Base-by-base conservation (phyloP, 30 jellyfish, hydroid and myxozoan genomes). In the Cassiopea xamachana region DNA sequence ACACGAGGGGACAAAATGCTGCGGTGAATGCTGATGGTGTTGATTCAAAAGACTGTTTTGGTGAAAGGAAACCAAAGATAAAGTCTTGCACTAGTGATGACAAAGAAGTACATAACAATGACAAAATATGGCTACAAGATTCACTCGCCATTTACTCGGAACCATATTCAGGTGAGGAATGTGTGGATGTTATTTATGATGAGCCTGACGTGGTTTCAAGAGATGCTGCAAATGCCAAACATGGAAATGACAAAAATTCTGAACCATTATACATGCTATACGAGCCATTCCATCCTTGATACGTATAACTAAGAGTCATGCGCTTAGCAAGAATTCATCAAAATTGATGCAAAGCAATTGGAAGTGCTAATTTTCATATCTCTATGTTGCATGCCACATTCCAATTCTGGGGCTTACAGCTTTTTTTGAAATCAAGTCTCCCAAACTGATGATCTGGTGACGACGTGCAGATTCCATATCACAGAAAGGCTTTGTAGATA, bases 251-350 rank as follows among this genome's bases (percentile, higher is more conserved):
- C 60, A 69, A 69, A 45, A 50, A n/a, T 1, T 50, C 60, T 43
- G 92, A 72, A 8, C 92, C 92, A 1, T 39, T 48, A 9, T 84
- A 84, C 79, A 84, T 84, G 92, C 79, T 84, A 2, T 84, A 84
- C 43, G 92, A 84, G 59, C 92, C 92, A 50, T 51, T 73, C 19
- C 83, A 59, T 12, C 49, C 16, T 5, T 64, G 43, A 64, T 2
- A 64, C 39, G 12, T 6, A 55, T 6, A 10, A 27, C 39, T 27
- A 27, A 27, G 39, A 27, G 39, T 27, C 39, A 27, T 27, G 39
- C 39, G 39, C 39, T 27, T 27, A 27, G 39, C 39, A 27, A 27
- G 39, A 27, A 27, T 27, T 27, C 39, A 27, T 27, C 39, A 27
- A 27, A 27, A 27, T 27, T 27, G 39, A 27, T 27, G 39, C 39